These are phyloP conservation scores for Ectropis grisescens DNA, from an alignment of 1,140 invertebrate species.

Conservation along the genomic window DNA sequence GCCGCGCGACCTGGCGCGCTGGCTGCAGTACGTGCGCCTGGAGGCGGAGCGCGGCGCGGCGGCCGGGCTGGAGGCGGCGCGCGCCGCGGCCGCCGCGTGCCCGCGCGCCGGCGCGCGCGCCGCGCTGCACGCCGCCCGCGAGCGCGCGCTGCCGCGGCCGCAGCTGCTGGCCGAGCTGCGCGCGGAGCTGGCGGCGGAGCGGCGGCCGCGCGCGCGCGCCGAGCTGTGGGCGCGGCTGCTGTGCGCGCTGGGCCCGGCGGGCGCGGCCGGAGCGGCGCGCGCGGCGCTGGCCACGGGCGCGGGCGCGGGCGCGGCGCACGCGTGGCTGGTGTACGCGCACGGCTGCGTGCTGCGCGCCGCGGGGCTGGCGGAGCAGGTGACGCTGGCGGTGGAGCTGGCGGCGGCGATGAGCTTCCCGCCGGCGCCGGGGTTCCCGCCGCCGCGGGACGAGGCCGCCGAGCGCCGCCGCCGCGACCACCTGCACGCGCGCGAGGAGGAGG, in stretches of 20 bases:
- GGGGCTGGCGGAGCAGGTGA: constrained; percentile 41
- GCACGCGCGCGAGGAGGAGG: constrained; percentile 27
- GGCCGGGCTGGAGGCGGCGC: constrained; percentile 12
- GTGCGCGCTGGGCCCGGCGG: constrained; percentile 2
- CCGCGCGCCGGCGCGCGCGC: constrained; percentile 2
- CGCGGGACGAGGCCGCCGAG: too few relatives aligned
- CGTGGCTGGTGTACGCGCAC: constrained; percentile 26
- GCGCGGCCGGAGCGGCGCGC: not conserved
- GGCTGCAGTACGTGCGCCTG: constrained; percentile 21
- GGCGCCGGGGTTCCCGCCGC: constrained; percentile 17
- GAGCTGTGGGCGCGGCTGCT: constrained; percentile 7
- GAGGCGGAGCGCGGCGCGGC: constrained; percentile 6
- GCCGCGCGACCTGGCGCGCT: constrained; percentile 15
- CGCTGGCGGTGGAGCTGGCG: constrained; percentile 36
- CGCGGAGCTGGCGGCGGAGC: constrained; percentile 7
- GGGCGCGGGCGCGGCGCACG: constrained; percentile 18
- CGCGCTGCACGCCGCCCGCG: not conserved
- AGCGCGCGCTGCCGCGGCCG: constrained; percentile 4
- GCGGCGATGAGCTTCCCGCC: constrained; percentile 28
- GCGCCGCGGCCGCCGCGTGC: not conserved
- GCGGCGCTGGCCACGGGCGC: constrained; percentile 4
- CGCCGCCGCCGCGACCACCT: constrained; percentile 14
- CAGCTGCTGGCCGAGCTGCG: constrained; percentile 11
- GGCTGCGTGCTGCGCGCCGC: constrained; percentile 24
- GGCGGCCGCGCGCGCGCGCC: constrained; percentile 5